Percentiles rank a stretch among this genome's conserved stretches.
Conservation (phyloP, 2,113 vertebrate species). For the Laticauda colubrina region DNA sequence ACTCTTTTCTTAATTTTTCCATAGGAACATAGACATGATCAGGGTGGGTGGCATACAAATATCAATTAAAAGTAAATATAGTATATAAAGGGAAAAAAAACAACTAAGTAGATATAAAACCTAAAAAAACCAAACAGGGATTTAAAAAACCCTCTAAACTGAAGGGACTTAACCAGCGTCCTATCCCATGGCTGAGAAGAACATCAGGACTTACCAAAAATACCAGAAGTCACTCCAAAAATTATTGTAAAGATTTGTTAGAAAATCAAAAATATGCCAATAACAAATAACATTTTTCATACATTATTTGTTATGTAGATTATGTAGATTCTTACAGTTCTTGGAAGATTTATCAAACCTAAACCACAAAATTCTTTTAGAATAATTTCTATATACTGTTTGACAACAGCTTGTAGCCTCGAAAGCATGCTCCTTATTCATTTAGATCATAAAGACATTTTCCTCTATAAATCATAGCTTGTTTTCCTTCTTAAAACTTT, state of each 20-base stretch:
- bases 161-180: background rate
- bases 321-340: background rate
- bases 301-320: background rate
- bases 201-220: background rate
- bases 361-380: background rate
- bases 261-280: background rate
- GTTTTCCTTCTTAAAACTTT: background rate
- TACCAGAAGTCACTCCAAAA: background rate
- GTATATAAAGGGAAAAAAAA: background rate
- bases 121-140: background rate
- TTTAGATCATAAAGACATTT: background rate
- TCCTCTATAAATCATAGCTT: background rate
- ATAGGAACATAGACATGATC: background rate
- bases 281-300: background rate
- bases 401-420: background rate
- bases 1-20: background rate
- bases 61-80: background rate
- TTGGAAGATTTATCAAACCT: background rate
- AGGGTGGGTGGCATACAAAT: background rate
- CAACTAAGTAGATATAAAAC: background rate
- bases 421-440: background rate
- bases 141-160: background rate
- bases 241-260: background rate
- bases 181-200: background rate
- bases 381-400: background rate